phyloP scores from a whole-genome alignment of 2,888 invertebrate genomes.

The Exephanes ischioxanthus region DNA sequence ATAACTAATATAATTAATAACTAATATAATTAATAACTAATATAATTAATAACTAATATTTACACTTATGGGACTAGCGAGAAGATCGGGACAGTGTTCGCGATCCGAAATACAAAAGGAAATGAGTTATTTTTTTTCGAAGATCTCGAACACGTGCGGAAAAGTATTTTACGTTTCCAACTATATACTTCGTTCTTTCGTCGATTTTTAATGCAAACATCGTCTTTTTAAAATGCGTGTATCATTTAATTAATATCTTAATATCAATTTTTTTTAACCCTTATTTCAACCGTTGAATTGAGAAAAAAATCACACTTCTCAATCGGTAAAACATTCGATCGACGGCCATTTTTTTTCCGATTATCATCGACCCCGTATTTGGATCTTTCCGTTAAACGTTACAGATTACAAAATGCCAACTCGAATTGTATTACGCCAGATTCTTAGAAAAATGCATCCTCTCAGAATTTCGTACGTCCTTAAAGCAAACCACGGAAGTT shows the following conservation, averaged over 20 bases:
- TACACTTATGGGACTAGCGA: conserved; percentile 63
- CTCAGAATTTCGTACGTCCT: neutral
- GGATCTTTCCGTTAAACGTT: neutral
- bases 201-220: conserved; percentile 22
- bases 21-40: conserved; percentile 45
- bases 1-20: conserved; percentile 43
- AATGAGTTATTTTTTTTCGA: neutral
- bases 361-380: neutral
- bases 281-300: conserved; percentile 17
- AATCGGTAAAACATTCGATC: neutral
- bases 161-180: neutral
- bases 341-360: conserved; percentile 3
- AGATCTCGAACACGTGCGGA: conserved; percentile 2
- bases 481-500: neutral
- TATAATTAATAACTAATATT: conserved; percentile 59
- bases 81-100: conserved; percentile 12
- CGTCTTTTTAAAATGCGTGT: conserved; percentile 22
- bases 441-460: neutral
- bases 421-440: neutral
- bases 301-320: neutral
- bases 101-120: conserved; percentile 16
- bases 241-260: conserved; percentile 21
- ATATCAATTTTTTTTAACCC: conserved; percentile 7
- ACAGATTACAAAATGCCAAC: neutral
- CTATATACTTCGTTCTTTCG: neutral